Evolutionary conservation across 2,113 vertebrate species (phyloP).

Genomic region (Prunella himalayana): DNA sequence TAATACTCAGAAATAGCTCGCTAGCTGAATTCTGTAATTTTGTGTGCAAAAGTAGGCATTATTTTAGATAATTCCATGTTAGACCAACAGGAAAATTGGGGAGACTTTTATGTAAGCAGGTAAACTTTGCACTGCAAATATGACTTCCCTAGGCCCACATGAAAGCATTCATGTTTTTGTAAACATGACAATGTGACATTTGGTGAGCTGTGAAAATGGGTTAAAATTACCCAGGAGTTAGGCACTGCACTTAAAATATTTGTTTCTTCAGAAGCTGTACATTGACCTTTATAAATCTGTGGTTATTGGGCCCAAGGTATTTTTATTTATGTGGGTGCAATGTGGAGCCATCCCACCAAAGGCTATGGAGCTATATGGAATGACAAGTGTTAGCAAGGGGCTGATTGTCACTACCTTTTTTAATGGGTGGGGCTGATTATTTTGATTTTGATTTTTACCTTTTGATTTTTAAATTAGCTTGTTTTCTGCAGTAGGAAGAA

Average conservation of each 20-base stretch:
- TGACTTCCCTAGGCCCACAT: not conserved
- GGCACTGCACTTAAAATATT: not conserved
- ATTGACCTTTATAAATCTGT: not conserved
- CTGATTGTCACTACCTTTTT: not conserved
- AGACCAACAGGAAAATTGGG: not conserved
- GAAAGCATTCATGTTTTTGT: not conserved
- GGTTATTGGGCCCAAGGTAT: not conserved
- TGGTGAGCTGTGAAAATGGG: not conserved
- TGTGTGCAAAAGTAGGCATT: not conserved
- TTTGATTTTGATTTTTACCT: not conserved
- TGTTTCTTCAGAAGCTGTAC: not conserved
- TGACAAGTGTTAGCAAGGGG: not conserved
- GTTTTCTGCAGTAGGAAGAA: not conserved
- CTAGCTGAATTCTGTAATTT: not conserved
- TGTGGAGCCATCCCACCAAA: not conserved
- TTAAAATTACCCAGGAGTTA: not conserved
- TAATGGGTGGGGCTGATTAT: not conserved
- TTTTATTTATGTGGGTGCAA: not conserved
- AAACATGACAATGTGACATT: not conserved
- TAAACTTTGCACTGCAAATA: constrained; percentile 26
- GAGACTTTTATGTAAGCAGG: not conserved
- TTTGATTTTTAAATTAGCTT: not conserved
- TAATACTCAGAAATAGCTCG: not conserved
- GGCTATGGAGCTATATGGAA: not conserved
- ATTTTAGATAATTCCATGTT: not conserved